These are phyloP conservation scores for Tetrax tetrax DNA, from an alignment of 2,113 vertebrate species.

Conservation along the genomic window DNA sequence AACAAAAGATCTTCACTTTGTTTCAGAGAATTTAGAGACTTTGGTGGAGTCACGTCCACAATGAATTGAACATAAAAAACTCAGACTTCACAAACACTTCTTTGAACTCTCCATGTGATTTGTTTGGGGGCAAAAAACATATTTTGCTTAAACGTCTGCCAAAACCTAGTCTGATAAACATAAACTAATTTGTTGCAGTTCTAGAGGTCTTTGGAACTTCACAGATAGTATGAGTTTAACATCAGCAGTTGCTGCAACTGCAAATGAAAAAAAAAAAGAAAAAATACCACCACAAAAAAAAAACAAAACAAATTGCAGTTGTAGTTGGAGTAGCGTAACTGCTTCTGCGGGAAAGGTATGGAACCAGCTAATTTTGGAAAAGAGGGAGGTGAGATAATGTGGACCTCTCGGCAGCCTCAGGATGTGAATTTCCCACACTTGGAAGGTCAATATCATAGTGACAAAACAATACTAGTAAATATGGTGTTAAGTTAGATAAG, in stretches of 20 bases:
- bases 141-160: neutral
- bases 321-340: rapidly evolving
- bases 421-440: neutral
- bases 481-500: neutral
- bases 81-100: neutral
- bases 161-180: neutral
- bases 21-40: neutral
- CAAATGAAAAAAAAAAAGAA: rapidly evolving
- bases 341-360: neutral
- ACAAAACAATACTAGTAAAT: neutral
- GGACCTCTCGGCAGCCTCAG: neutral
- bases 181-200: neutral
- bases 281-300: no score
- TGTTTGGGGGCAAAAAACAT: neutral
- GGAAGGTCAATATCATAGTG: neutral
- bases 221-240: neutral
- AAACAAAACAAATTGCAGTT: neutral
- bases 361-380: neutral
- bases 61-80: neutral
- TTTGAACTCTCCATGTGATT: neutral
- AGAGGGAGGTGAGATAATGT: neutral
- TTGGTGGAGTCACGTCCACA: neutral
- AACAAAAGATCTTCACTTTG: neutral
- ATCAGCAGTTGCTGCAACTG: neutral
- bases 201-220: neutral